A percentile compares a stretch with the other conserved stretches of the same genome.
Conservation (phyloP, 1,140 invertebrate species). For the Diachasma alloeum region DNA sequence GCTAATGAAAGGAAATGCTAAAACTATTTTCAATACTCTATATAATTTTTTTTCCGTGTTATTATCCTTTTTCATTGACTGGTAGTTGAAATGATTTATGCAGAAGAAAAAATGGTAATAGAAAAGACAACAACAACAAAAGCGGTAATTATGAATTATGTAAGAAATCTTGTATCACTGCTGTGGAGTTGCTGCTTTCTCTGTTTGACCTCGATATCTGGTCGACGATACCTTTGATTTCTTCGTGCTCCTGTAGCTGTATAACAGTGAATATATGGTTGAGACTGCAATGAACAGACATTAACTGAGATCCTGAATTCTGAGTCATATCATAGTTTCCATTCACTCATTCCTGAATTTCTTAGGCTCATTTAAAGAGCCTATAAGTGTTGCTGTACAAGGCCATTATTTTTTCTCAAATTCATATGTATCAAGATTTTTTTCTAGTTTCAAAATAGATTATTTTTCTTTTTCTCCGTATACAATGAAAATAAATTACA, state of each 20-base stretch:
- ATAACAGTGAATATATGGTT: conserved; percentile 1
- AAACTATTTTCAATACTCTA: too few relatives aligned
- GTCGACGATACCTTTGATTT: conserved; percentile 42
- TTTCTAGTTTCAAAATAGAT: too few relatives aligned
- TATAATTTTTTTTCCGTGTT: too few relatives aligned
- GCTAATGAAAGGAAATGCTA: too few relatives aligned
- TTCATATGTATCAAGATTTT: neutral
- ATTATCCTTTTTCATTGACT: too few relatives aligned
- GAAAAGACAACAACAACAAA: neutral
- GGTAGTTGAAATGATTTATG: too few relatives aligned
- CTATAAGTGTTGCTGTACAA: neutral
- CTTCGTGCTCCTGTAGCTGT: conserved; percentile 16
- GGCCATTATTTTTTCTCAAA: neutral
- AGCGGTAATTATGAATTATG: conserved; percentile 51
- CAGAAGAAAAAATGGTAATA: too few relatives aligned
- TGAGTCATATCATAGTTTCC: neutral
- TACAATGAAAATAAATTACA: too few relatives aligned
- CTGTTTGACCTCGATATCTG: conserved; percentile 55
- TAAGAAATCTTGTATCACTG: conserved; percentile 49
- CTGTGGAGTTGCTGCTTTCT: conserved; percentile 48
- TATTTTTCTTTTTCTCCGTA: too few relatives aligned
- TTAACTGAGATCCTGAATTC: neutral
- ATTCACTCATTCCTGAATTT: neutral
- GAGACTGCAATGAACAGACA: neutral
- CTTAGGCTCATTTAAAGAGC: neutral